These are phyloP conservation scores for Percopsis transmontana DNA, from an alignment of 2,113 vertebrate species.

Conservation along the genomic window DNA sequence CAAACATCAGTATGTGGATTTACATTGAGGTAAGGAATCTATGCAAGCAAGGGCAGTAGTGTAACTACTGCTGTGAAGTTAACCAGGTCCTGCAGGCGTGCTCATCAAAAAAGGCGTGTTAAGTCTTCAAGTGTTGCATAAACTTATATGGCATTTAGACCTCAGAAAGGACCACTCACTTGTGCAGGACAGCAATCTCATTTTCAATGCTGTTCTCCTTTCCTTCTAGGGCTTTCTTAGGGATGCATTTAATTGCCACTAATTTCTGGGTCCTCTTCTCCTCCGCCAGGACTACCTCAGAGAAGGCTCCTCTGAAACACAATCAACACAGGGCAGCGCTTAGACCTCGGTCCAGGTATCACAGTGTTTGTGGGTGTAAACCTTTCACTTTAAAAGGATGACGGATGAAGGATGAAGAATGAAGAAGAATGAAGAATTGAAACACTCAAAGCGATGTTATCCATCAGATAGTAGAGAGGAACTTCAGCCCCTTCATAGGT, in stretches of 20 bases:
- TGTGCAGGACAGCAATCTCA: slow-evolving; percentile 94
- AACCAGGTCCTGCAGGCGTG: too few species aligned
- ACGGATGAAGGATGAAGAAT: too few species aligned
- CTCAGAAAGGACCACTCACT: slow-evolving; percentile 76
- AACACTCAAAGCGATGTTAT: slow-evolving; percentile 14
- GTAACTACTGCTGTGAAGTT: too few species aligned
- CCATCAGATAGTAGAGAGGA: slow-evolving; percentile 31
- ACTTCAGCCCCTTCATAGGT: slow-evolving; percentile 18
- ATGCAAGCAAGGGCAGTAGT: too few species aligned
- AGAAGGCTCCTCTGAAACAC: slow-evolving; percentile 91
- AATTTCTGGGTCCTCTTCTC: slow-evolving; percentile 89
- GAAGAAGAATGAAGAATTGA: too few species aligned
- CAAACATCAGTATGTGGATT: too few species aligned
- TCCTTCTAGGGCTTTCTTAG: slow-evolving; percentile 94
- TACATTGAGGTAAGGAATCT: too few species aligned
- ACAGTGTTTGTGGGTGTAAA: not conserved
- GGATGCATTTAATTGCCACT: slow-evolving; percentile 97
- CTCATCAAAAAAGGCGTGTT: too few species aligned
- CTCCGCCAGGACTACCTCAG: slow-evolving; percentile 95
- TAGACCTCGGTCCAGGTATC: slow-evolving; percentile 18
- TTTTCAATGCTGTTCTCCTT: slow-evolving; percentile 98
- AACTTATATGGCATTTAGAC: not conserved
- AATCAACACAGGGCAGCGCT: slow-evolving; percentile 35
- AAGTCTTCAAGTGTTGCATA: too few species aligned
- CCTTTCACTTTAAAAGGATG: not conserved